These are phyloP conservation scores for Struthio camelus DNA, from an alignment of 2,113 vertebrate genomes.

Conservation along the genomic window DNA sequence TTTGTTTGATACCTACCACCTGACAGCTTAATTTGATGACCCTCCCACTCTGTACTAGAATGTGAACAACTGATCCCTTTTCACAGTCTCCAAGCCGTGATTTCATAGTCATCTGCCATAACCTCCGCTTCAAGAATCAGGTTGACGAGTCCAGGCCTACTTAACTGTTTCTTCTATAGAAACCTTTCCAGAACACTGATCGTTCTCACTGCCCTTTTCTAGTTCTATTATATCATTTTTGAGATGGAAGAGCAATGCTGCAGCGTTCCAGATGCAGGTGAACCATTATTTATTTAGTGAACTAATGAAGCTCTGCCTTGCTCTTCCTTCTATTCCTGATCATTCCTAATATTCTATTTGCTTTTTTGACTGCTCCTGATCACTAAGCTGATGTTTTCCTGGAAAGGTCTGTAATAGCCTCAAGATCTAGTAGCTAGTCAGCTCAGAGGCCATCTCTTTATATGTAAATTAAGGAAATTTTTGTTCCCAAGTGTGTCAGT, in stretches of 20 bases:
- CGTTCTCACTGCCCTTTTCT: neutral
- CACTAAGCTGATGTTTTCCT: neutral
- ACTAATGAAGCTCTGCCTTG: neutral
- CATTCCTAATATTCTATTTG: neutral
- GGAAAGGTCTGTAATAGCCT: neutral
- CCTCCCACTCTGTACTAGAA: neutral
- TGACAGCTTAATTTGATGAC: neutral
- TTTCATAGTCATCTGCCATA: neutral
- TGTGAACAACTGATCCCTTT: neutral
- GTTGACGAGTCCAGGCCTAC: neutral
- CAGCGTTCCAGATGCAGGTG: neutral
- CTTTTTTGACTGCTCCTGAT: neutral
- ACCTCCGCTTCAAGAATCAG: neutral
- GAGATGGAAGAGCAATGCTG: neutral
- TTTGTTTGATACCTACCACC: neutral
- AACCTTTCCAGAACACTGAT: neutral
- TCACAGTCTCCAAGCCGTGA: neutral
- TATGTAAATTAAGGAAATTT: neutral
- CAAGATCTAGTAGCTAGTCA: neutral
- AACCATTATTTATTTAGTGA: neutral
- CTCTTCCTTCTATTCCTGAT: neutral
- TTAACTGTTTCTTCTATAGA: neutral
- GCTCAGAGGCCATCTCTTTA: neutral
- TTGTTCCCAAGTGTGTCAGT: neutral
- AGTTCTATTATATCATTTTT: neutral